Percentiles rank a stretch among this genome's conserved stretches.
Conservation (phyloP, 2,113 vertebrate species). For the Gavialis gangeticus region DNA sequence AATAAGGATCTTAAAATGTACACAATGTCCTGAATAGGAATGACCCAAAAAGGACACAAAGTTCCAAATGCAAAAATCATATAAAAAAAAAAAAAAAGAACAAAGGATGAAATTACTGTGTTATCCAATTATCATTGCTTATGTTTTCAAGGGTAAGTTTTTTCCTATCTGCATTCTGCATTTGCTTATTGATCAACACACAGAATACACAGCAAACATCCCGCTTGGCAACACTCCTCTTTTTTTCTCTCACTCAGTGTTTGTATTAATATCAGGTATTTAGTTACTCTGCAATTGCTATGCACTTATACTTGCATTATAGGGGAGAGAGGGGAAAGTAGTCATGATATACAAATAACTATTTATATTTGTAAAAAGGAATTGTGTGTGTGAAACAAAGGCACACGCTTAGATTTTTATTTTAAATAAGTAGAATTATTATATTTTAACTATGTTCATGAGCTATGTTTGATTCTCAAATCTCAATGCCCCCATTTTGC, state of each 20-base stretch:
- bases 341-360: background rate
- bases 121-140: constrained; percentile 68
- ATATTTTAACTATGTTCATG: constrained; percentile 38
- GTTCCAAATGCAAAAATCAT: constrained; percentile 13
- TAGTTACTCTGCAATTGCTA: background rate
- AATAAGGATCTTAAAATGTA: background rate
- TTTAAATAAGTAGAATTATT: background rate
- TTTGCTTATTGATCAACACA: constrained; percentile 56
- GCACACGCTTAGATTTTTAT: background rate
- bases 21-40: background rate
- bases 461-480: constrained; percentile 18
- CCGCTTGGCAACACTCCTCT: background rate
- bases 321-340: constrained; percentile 13
- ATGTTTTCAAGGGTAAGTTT: constrained; percentile 71
- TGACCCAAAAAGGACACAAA: constrained; percentile 16
- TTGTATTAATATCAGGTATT: background rate
- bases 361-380: background rate
- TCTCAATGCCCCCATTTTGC: background rate
- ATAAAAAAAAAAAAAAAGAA: constrained; percentile 50
- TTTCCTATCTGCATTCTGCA: constrained; percentile 2
- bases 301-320: background rate
- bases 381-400: background rate
- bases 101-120: constrained; percentile 41
- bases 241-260: background rate
- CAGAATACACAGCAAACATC: background rate